Percentiles rank a stretch among this genome's conserved stretches.
Conservation (phyloP, 2,888 invertebrate genomes). For the Amphipoea lucens region DNA sequence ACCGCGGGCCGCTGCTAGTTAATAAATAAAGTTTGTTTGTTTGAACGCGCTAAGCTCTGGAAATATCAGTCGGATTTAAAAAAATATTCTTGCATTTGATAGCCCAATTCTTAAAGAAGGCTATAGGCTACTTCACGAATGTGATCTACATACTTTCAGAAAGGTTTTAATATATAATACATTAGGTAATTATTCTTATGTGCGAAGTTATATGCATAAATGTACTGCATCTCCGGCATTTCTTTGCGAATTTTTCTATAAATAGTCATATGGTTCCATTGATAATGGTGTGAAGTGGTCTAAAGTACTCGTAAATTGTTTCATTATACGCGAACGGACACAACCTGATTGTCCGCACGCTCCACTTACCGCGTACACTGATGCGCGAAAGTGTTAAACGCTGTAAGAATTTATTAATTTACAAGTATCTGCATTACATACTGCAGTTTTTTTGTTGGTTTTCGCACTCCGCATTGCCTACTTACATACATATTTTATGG, state of each 20-base stretch:
- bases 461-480: not conserved
- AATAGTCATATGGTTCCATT: conserved; percentile 39
- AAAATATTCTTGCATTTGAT: too few species aligned
- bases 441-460: not conserved
- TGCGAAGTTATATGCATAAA: too few species aligned
- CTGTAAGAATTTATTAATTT: conserved; percentile 23
- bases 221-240: too few species aligned
- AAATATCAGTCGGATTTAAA: too few species aligned
- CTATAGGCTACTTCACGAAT: too few species aligned
- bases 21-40: too few species aligned
- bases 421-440: not conserved
- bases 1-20: too few species aligned
- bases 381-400: conserved; percentile 62
- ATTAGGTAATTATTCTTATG: too few species aligned
- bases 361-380: conserved; percentile 81
- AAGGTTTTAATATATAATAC: too few species aligned
- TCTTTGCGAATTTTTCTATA: not conserved
- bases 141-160: too few species aligned
- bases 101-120: too few species aligned
- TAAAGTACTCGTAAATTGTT: conserved; percentile 73
- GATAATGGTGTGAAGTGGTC: conserved; percentile 61
- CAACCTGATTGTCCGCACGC: conserved; percentile 88
- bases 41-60: too few species aligned
- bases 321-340: conserved; percentile 81
- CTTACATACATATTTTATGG: not conserved